Base-by-base conservation (phyloP, 2,113 vertebrate species). In the Syngnathus floridae region DNA sequence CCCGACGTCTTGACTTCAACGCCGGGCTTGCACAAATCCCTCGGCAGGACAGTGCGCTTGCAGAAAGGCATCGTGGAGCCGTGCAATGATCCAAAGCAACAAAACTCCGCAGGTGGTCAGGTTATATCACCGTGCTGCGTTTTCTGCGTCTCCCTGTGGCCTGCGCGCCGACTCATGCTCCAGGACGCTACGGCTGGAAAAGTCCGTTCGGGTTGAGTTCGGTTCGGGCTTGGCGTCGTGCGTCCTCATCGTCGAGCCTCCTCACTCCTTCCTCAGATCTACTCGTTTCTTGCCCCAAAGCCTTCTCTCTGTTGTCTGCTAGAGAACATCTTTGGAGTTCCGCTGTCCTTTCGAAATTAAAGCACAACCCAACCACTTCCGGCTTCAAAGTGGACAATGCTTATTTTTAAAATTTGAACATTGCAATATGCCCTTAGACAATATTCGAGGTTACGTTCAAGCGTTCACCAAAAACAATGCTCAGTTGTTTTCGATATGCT, bases 31-130 rank as follows among this genome's bases (percentile, higher is more conserved):
- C 89, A 90, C 67, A 91, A 82, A 80, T 90, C 81, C 67, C 74
- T 88, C 7, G 91, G 91, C 73, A 86, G 82, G 59, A 91, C 67
- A 12, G 78, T 85, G 79, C 91, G 83, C 62, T 92, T 92, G 75
- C 88, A 89, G 48, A 91, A 92, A 73, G 91, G 91, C 91, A 92
- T 92, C 58, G 45, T 77, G 69, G 35, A 38, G 36, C 36, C 91
- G 75, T 87, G 88, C 43, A 91, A 91, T 73, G 90, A 90, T 17
- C 89, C 26, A 12, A 38, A 5, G 37, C 46, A 17, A 54, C n/a
- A 31, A 70, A 64, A 85, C 66, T 85, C 73, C 70, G 14, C 54
- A 57, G 61, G 62, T 17, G 16, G 65, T 82, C 70, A 71, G 77
- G 79, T 80, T 84, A 72, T 63, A 66, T 65, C 37, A 78, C 77